These are phyloP conservation scores for Apis laboriosa DNA, from an alignment of 1,140 invertebrate species.

Conservation along the genomic window DNA sequence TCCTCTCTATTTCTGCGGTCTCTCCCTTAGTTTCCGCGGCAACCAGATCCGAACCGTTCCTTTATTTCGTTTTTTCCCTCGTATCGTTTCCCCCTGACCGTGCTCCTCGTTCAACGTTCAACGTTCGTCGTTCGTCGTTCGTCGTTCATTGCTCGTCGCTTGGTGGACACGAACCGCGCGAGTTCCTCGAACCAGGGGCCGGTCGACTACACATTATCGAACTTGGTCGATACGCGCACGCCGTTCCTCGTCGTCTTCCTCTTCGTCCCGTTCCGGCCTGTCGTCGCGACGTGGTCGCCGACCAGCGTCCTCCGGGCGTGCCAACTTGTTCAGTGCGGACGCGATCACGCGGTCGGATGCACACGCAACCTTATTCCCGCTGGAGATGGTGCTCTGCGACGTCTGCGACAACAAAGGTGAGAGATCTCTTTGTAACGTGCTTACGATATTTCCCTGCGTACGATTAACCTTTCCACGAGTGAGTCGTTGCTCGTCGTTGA, in stretches of 20 bases:
- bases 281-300: slow-evolving; percentile 21
- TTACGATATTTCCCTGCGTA: no score
- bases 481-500: no score
- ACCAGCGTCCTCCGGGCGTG: slow-evolving; percentile 41
- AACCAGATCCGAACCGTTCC: neutral
- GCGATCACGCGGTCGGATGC: slow-evolving; percentile 56
- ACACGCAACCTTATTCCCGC: slow-evolving; percentile 16
- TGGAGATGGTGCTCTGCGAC: slow-evolving; percentile 74
- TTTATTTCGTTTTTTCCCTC: neutral
- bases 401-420: slow-evolving; percentile 76
- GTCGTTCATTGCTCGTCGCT: no score
- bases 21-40: neutral
- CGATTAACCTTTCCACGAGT: no score
- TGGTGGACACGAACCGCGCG: neutral
- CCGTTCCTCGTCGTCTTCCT: slow-evolving; percentile 22
- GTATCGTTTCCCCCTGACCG: neutral
- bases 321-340: slow-evolving; percentile 55
- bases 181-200: neutral
- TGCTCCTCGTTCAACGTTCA: neutral
- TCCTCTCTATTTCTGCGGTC: neutral
- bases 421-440: neutral
- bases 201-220: slow-evolving; percentile 28
- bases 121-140: neutral
- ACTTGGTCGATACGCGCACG: slow-evolving; percentile 38
- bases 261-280: slow-evolving; percentile 38